Base-by-base conservation (phyloP, 2,797 vertebrate species). In the Kryptopterus vitreolus region DNA sequence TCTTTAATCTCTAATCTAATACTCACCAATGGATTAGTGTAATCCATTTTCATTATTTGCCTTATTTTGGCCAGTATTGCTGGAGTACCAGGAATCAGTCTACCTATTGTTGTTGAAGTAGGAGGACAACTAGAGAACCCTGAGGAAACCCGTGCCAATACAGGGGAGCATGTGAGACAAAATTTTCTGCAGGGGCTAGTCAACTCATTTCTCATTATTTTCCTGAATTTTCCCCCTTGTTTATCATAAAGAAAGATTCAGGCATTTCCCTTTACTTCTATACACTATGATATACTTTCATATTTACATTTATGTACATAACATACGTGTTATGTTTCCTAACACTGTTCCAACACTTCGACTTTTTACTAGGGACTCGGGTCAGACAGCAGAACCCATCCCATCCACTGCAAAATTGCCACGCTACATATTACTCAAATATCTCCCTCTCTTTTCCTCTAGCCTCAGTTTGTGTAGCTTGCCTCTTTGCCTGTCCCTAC, bases 401-500 rank as follows among this genome's bases (percentile, higher is more conserved):
- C 76, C 61, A 73, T 73, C 62, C 76, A 53, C 69, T 68, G 57
- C 18, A 72, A 33, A 77, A 24, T 20, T 77, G 68, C 68, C 66
- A 77, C 12, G 13, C 20, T 16, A 78, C 26, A 59, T 72, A 62
- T 63, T 61, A 65, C 81, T 66, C 48, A 70, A 77, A 55, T 75
- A 50, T 77, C 69, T 68, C 38, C 74, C 13, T 63, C 43, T 22
- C 33, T 79, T 73, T 82, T 57, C 55, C 57, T 72, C 63, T 43
- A 55, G 22, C 73, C 31, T 48, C 7, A 29, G 22, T 73, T 58
- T 66, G 22, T 31, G 18, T 20, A 31, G 68, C 52, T 78, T 61
- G 18, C 18, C 63, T 35, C 55, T 22, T 43, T 78, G 62, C 87
- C 72, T 86, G 87, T 82, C 80, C 72, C 59, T 87, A 84, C 87